These are phyloP conservation scores for Dryoscopus gambensis DNA, from an alignment of 2,113 vertebrate genomes.

Conservation along the genomic window DNA sequence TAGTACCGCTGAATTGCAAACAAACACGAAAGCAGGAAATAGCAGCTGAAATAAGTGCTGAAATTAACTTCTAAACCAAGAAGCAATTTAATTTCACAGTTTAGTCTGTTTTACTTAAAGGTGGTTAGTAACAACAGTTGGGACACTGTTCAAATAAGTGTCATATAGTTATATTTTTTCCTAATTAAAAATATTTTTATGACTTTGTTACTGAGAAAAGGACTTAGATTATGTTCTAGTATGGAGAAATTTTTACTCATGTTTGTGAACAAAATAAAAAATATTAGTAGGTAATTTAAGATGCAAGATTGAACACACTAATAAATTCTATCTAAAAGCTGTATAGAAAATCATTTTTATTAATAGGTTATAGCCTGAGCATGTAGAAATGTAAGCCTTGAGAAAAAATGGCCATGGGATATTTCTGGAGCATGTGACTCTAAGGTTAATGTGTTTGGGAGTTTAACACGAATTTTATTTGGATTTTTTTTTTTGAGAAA, in stretches of 20 bases:
- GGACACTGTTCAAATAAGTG: neutral
- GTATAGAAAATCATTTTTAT: neutral
- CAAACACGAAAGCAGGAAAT: neutral
- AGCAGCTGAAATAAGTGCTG: neutral
- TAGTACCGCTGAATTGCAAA: neutral
- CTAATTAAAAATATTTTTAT: neutral
- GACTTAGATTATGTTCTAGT: neutral
- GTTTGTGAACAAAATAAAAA: neutral
- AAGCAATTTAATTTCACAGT: neutral
- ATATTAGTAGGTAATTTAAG: neutral
- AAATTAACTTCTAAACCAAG: neutral
- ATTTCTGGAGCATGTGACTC: neutral
- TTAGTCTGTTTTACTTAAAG: neutral
- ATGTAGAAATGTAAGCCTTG: neutral
- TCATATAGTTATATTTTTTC: neutral
- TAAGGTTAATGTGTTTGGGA: neutral
- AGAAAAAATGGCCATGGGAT: neutral
- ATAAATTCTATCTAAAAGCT: neutral
- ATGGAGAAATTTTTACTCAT: neutral
- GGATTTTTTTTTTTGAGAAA: neutral
- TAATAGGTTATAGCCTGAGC: neutral
- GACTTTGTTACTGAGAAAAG: neutral
- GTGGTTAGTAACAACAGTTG: neutral
- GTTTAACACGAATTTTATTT: neutral
- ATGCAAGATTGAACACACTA: neutral